Percentiles rank a stretch among this genome's conserved stretches.
phyloP scores from a whole-genome alignment of 2,113 vertebrate genomes.

The Lepus europaeus region DNA sequence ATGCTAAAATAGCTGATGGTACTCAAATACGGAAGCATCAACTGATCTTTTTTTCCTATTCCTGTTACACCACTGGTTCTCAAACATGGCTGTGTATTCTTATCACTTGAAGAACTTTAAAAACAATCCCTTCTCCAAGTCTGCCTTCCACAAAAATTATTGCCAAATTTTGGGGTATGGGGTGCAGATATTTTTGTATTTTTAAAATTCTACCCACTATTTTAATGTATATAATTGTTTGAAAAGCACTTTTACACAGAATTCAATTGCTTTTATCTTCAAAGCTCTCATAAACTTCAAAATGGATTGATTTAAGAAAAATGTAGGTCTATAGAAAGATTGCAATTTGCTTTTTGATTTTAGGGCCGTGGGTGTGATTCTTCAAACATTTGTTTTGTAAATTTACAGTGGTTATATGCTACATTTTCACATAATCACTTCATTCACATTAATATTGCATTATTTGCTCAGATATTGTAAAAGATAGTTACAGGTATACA shows the following conservation, averaged over 20 bases:
- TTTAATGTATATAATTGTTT: no score
- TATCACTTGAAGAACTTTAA: not conserved
- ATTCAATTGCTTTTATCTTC: no score
- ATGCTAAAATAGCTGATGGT: not conserved
- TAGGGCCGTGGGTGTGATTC: not conserved
- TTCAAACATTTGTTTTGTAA: not conserved
- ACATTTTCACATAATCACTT: not conserved
- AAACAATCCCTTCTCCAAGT: not conserved
- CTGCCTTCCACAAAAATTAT: not conserved
- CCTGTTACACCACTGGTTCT: not conserved
- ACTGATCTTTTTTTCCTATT: constrained; percentile 4
- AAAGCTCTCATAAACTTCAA: not conserved
- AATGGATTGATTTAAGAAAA: not conserved
- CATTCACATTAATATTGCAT: not conserved
- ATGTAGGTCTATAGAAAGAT: not conserved
- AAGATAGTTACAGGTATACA: not conserved
- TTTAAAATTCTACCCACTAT: not conserved
- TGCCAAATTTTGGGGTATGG: not conserved
- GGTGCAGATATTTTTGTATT: not conserved
- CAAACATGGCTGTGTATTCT: not conserved
- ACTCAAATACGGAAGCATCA: not conserved
- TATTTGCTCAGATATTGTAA: not conserved
- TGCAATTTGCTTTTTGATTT: not conserved
- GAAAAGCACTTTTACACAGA: no score
- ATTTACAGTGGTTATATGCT: not conserved